Percentiles rank a stretch among this genome's conserved stretches.
phyloP scores from a whole-genome alignment of 2,888 invertebrate genomes.

The Xiphydria camelus region DNA sequence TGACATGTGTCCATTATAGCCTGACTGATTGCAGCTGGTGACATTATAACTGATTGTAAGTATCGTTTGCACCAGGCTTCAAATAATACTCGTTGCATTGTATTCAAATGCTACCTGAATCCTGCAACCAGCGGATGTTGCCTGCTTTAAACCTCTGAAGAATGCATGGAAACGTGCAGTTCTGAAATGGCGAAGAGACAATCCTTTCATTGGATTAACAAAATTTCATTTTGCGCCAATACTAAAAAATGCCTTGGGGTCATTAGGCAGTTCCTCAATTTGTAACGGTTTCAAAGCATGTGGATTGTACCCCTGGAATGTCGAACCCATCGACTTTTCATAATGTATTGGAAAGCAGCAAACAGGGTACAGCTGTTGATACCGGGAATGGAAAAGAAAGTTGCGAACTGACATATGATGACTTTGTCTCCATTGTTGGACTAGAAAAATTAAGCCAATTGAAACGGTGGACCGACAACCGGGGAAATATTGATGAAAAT shows the following conservation, averaged over 20 bases:
- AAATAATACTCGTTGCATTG: conserved; percentile 36
- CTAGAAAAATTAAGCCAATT: no score
- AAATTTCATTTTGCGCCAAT: conserved; percentile 35
- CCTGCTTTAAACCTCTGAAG: conserved; percentile 31
- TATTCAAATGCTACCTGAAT: conserved; percentile 40
- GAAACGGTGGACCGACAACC: no score
- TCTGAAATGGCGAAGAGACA: conserved; percentile 26
- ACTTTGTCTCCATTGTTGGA: conserved; percentile 9
- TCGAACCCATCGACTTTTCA: conserved; percentile 21
- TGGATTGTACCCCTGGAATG: conserved; percentile 31
- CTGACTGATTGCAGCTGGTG: conserved; percentile 13
- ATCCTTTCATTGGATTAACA: conserved; percentile 26
- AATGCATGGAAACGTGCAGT: conserved; percentile 28
- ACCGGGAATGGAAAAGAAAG: conserved; percentile 4
- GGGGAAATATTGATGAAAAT: no score
- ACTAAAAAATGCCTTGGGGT: conserved; percentile 16
- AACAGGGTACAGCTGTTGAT: conserved; percentile 4
- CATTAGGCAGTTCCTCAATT: conserved; percentile 9
- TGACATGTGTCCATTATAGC: conserved; percentile 20
- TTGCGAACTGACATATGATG: conserved; percentile 4
- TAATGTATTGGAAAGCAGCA: conserved; percentile 27
- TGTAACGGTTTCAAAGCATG: conserved; percentile 29
- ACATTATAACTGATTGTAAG: conserved; percentile 24
- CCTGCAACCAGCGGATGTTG: conserved; percentile 36
- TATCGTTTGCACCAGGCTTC: conserved; percentile 29